phyloP scores from a whole-genome alignment of 2,888 invertebrate genomes.

The Drosophila picticornis region DNA sequence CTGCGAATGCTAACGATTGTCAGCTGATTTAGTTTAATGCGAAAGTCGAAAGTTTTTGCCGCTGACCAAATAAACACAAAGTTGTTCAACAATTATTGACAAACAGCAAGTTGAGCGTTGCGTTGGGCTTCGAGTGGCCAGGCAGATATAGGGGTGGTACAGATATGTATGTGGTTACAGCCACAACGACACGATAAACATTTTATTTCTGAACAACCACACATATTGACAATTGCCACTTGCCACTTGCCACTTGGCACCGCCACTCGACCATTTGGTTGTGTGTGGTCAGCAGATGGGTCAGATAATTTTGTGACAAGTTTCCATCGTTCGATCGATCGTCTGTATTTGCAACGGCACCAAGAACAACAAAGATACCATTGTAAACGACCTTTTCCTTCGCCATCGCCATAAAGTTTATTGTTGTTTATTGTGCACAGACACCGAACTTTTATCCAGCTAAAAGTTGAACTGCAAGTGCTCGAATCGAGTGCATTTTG shows the following conservation, averaged over 20 bases:
- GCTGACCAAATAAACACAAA: conserved; percentile 43
- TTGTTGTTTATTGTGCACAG: conserved; percentile 55
- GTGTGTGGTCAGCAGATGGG: conserved; percentile 48
- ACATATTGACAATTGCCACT: conserved; percentile 30
- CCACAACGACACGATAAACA: conserved; percentile 65
- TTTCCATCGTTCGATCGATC: conserved; percentile 39
- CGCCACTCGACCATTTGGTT: neutral
- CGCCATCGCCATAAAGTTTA: conserved; percentile 40
- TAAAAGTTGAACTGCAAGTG: conserved; percentile 20
- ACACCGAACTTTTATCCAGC: conserved; percentile 25
- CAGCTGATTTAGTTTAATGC: conserved; percentile 46
- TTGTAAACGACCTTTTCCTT: neutral
- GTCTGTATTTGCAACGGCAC: conserved; percentile 18
- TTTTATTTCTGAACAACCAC: conserved; percentile 56
- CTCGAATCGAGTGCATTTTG: conserved; percentile 18
- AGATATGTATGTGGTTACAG: conserved; percentile 20
- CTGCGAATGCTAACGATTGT: conserved; percentile 41
- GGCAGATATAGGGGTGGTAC: conserved; percentile 1
- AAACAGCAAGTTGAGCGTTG: conserved; percentile 40
- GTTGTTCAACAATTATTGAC: conserved; percentile 37
- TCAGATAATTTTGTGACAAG: conserved; percentile 55
- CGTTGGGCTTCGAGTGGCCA: conserved; percentile 20
- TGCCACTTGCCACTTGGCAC: conserved; percentile 2
- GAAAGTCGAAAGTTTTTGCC: conserved; percentile 14
- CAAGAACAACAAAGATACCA: conserved; percentile 8